A percentile compares a stretch with the other conserved stretches of the same genome.
Conservation (phyloP, 2,888 invertebrate genomes). For the Dorcus hopei region DNA sequence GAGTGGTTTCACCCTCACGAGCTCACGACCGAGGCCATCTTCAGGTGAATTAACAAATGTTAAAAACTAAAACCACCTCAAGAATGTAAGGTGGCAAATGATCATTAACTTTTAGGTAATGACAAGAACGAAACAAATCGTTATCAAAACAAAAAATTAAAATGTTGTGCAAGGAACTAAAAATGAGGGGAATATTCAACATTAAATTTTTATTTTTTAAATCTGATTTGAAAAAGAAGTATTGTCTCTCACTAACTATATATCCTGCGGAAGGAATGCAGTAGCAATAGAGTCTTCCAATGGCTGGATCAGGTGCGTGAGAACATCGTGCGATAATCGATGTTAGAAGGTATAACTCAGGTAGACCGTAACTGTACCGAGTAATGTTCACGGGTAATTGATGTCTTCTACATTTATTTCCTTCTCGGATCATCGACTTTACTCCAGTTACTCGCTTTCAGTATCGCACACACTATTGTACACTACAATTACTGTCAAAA, state of each 20-base stretch:
- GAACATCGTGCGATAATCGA: slow-evolving; percentile 29
- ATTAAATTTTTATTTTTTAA: background rate
- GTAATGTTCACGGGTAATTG: slow-evolving; percentile 27
- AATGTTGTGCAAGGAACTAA: no score
- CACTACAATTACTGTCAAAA: no score
- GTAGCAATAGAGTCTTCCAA: slow-evolving; percentile 23
- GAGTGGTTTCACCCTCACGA: no score
- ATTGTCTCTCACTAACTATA: background rate
- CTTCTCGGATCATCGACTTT: slow-evolving; percentile 16
- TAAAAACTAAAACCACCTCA: no score
- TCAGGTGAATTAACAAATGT: no score
- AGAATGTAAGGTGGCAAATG: no score
- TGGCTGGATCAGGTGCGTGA: slow-evolving; percentile 28
- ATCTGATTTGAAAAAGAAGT: background rate
- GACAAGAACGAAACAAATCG: no score
- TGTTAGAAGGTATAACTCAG: slow-evolving; percentile 26
- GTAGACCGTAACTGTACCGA: slow-evolving; percentile 28
- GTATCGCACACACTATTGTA: background rate
- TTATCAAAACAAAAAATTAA: no score
- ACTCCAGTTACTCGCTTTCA: background rate
- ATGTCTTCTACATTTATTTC: slow-evolving; percentile 31
- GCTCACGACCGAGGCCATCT: no score
- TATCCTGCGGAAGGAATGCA: slow-evolving; percentile 6
- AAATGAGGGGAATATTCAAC: no score
- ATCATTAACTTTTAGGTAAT: no score